Conservation (phyloP, 1,140 invertebrate genomes). For the Lethocerus indicus region DNA sequence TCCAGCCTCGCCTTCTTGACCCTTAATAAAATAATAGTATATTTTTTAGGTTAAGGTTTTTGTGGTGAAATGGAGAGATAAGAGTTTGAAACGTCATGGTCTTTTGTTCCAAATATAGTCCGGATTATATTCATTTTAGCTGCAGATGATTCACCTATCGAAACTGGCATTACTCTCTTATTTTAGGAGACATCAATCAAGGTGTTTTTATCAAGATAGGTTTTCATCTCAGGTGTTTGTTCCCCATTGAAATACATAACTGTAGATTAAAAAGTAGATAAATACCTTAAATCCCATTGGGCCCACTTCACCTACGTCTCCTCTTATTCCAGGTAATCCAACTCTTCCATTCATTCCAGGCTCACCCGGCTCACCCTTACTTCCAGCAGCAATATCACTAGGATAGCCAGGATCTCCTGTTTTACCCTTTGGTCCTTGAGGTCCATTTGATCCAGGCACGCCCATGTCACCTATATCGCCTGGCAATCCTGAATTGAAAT, state of each 20-base stretch:
- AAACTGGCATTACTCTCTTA: too few relatives aligned
- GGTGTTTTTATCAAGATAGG: too few relatives aligned
- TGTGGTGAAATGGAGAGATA: background rate
- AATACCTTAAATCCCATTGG: background rate
- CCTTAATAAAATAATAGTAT: background rate
- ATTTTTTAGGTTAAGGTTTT: background rate
- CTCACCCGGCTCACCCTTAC: conserved; percentile 50
- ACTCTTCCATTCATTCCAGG: conserved; percentile 24
- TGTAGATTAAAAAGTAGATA: too few relatives aligned
- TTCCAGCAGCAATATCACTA: conserved; percentile 44
- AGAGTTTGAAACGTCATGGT: too few relatives aligned
- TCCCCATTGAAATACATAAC: too few relatives aligned
- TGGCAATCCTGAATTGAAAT: conserved; percentile 27
- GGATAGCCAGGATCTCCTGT: conserved; percentile 39
- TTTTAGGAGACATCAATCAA: too few relatives aligned
- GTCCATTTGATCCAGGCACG: conserved; percentile 41
- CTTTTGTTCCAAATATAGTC: too few relatives aligned
- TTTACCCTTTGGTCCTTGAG: conserved; percentile 41
- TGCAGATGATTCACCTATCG: too few relatives aligned
- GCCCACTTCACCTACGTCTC: background rate
- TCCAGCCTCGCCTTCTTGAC: background rate
- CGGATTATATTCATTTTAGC: too few relatives aligned
- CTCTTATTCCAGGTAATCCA: background rate
- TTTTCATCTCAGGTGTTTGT: too few relatives aligned
- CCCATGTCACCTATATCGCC: conserved; percentile 34